A percentile compares a stretch with the other conserved stretches of the same genome.
Evolutionary conservation across 2,797 vertebrate genomes (phyloP).

Genomic region (Diplodus sargus): DNA sequence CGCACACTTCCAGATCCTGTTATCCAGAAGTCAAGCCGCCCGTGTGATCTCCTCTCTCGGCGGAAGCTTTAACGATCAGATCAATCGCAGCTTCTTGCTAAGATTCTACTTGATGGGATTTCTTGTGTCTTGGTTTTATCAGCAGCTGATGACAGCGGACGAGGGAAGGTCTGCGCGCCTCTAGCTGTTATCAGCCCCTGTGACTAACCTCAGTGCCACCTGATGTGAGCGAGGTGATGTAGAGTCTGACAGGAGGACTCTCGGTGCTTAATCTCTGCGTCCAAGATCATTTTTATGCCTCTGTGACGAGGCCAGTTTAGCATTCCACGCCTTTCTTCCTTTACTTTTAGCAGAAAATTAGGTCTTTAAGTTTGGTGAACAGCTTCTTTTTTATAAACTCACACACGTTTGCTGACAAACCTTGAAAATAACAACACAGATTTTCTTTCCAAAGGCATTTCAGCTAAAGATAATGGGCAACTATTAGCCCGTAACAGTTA

Average conservation of each 20-base stretch:
- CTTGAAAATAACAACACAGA: constrained; percentile 20
- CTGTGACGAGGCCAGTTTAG: background rate
- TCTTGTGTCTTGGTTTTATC: constrained; percentile 46
- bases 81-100: constrained; percentile 43
- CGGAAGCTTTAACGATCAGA: constrained; percentile 57
- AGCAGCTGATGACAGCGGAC: constrained; percentile 41
- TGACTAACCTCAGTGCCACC: constrained; percentile 12
- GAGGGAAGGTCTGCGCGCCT: constrained; percentile 5
- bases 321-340: background rate
- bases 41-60: constrained; percentile 37
- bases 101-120: constrained; percentile 56
- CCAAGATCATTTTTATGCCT: background rate
- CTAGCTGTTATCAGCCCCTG: background rate
- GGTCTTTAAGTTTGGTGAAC: constrained; percentile 7
- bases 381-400: background rate
- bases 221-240: background rate
- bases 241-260: background rate
- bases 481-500: constrained; percentile 23
- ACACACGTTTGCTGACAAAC: constrained; percentile 1
- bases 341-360: background rate
- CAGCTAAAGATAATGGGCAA: constrained; percentile 16
- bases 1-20: constrained; percentile 1
- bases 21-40: constrained; percentile 25
- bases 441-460: constrained; percentile 15
- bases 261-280: background rate